Conservation (phyloP, 2,888 invertebrate genomes). For the Itoplectis maculator region DNA sequence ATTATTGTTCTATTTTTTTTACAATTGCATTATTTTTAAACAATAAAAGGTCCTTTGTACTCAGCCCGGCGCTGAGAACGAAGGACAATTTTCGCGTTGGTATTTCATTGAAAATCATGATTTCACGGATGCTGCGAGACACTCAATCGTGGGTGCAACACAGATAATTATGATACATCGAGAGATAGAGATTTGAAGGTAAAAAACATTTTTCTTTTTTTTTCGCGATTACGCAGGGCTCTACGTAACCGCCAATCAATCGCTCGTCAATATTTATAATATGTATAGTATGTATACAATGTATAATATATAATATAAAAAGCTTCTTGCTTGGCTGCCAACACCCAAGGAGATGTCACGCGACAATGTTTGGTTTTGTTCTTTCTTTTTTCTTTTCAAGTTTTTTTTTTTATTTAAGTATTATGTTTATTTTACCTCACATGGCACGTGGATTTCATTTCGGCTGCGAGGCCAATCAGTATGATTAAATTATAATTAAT, state of each 20-base stretch:
- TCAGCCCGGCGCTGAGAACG: too few relatives aligned
- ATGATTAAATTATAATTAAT: conserved; percentile 45
- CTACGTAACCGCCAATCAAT: conserved; percentile 72
- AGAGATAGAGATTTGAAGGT: conserved; percentile 72
- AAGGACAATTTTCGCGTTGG: background rate
- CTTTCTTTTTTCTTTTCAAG: conserved; percentile 28
- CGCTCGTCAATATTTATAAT: conserved; percentile 71
- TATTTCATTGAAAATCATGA: conserved; percentile 24
- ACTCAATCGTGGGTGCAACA: conserved; percentile 77
- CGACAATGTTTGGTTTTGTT: conserved; percentile 45
- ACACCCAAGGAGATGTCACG: conserved; percentile 73
- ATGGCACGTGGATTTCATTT: conserved; percentile 80
- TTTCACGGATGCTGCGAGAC: conserved; percentile 57
- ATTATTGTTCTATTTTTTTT: conserved; percentile 8
- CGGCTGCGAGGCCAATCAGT: conserved; percentile 83
- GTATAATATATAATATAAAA: conserved; percentile 68
- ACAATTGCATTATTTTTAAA: background rate
- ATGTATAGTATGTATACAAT: conserved; percentile 62
- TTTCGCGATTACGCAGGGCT: conserved; percentile 71
- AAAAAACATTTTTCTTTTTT: conserved; percentile 70
- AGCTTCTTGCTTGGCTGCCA: conserved; percentile 76
- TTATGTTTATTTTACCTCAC: conserved; percentile 71
- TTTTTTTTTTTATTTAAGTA: conserved; percentile 22
- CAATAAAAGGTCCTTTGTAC: background rate
- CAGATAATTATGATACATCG: conserved; percentile 74